Base-by-base conservation (phyloP, 2,797 vertebrate genomes). In the Salmo trutta region DNA sequence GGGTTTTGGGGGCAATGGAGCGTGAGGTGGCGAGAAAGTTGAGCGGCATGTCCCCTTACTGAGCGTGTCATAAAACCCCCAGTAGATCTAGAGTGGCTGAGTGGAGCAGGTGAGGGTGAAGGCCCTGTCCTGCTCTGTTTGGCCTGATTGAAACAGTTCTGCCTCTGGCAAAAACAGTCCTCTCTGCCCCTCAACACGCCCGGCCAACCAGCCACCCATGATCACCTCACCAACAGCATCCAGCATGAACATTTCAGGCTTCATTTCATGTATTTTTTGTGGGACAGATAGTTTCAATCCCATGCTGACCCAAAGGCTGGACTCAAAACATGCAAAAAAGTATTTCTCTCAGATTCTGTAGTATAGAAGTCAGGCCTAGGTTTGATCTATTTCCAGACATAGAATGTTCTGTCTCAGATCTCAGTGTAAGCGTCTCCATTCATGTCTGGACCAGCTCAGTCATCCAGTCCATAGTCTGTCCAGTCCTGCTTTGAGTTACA, bases 101-200 rank as follows among this genome's bases (percentile, higher is more conserved):
- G 62, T 29, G 24, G 24, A 65, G 64, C 27, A 29, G 69, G 41
- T 21, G 36, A 24, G 41, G 21, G 69, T 67, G 65, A 31, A 15
- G 10, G 15, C 24, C 19, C 19, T 47, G 41, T 71, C 69, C 69
- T 51, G 69, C 69, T 71, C 69, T 51, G 69, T 71, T 71, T 52
- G 21, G 41, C n/a, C 69, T 51, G 41, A 15, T 27, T 12, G 68
- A 70, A n/a, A 69, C 67, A n/a, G 67, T 36, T 21, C 19, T n/a
- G 31, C 68, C 68, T 47, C 68, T 47, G 68, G 68, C 33, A 24
- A 70, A 16, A 36, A 70, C 68, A 47, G 68, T 21, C 29, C 68
- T 47, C 33, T 15, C 36, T n/a, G 36, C 12, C 12, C 15, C 65
- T 29, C 15, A 21, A 14, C 36, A 53, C 12, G 16, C 47, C 31